Percentiles rank a stretch among this genome's conserved stretches.
Evolutionary conservation across 1,140 invertebrate species (phyloP).

Genomic region (Drosophila fuyamai): DNA sequence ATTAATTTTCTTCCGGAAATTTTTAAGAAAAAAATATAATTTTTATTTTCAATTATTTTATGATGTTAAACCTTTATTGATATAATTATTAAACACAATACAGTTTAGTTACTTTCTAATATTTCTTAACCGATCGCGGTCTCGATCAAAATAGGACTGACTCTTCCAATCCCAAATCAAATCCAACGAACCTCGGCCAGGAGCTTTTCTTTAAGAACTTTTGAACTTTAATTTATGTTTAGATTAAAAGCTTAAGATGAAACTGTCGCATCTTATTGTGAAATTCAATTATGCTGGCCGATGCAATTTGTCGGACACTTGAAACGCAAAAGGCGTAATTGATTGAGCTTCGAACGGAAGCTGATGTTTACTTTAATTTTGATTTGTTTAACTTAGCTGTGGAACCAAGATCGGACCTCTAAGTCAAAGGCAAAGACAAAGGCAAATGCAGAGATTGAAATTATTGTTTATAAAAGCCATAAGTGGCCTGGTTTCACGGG

Average conservation of each 20-base stretch:
- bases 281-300: neutral
- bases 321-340: neutral
- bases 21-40: too few species aligned
- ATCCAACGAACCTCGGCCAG: neutral
- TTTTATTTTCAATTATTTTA: too few species aligned
- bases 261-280: neutral
- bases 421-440: too few species aligned
- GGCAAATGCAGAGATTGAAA: too few species aligned
- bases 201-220: neutral
- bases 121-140: neutral
- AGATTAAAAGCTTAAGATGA: neutral
- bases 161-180: neutral
- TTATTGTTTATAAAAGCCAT: too few species aligned
- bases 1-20: too few species aligned
- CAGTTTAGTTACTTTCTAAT: too few species aligned
- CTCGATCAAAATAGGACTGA: too few species aligned
- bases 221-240: neutral
- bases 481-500: too few species aligned
- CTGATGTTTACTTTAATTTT: slow-evolving; percentile 7
- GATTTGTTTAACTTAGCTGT: neutral
- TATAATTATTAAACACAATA: too few species aligned
- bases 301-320: slow-evolving; percentile 4
- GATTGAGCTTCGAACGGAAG: slow-evolving; percentile 6
- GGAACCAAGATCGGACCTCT: too few species aligned
- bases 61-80: too few species aligned